Conservation (phyloP, 2,888 invertebrate genomes). For the Aphidoletes aphidimyza region DNA sequence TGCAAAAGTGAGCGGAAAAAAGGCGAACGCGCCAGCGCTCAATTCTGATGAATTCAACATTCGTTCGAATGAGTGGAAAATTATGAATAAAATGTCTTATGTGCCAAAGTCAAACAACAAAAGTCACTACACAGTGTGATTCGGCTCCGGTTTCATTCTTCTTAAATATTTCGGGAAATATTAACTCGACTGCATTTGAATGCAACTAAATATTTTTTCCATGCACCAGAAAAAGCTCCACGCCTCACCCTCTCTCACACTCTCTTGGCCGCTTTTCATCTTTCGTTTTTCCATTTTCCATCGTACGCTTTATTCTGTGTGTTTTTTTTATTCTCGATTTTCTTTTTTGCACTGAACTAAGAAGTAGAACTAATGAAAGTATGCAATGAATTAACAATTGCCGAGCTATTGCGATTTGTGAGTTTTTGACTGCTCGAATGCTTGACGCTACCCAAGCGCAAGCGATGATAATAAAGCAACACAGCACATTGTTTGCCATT, state of each 20-base stretch:
- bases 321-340: not conserved
- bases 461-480: no score
- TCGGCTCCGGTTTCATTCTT: not conserved
- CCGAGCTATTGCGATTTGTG: not conserved
- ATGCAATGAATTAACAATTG: constrained; percentile 41
- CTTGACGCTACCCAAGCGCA: no score
- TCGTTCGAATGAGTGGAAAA: not conserved
- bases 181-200: no score
- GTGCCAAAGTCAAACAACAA: constrained; percentile 37
- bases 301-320: no score
- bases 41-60: no score
- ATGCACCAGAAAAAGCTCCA: constrained; percentile 17
- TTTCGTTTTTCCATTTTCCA: no score
- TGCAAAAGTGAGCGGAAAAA: not conserved
- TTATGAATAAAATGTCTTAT: constrained; percentile 33
- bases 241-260: no score
- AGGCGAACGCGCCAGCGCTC: not conserved
- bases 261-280: no score
- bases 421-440: no score
- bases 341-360: not conserved
- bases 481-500: not conserved
- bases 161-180: no score
- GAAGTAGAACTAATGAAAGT: constrained; percentile 25
- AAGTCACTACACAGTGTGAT: constrained; percentile 18
- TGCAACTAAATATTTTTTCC: no score